These are phyloP conservation scores for Meloidogyne hapla DNA, from an alignment of 1,140 invertebrate genomes.

Conservation along the genomic window DNA sequence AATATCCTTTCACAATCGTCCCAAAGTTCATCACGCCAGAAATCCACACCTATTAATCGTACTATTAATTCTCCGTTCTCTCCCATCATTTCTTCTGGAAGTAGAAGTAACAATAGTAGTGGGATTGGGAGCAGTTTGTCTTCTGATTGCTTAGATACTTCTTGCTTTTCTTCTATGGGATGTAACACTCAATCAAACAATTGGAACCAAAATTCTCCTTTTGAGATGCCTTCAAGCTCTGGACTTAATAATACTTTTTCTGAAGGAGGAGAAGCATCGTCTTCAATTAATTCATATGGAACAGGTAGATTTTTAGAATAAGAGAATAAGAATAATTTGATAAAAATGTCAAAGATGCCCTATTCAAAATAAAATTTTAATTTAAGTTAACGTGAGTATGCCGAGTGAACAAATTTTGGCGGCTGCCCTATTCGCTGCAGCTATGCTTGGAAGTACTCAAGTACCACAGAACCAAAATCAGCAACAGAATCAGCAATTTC, in stretches of 20 bases:
- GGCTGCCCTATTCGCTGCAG: slow-evolving; percentile 20
- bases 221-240: neutral
- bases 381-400: neutral
- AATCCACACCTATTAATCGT: neutral
- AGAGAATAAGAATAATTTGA: too few relatives aligned
- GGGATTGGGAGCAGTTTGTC: neutral
- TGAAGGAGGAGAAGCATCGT: neutral
- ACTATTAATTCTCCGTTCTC: neutral
- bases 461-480: neutral
- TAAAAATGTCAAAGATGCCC: too few relatives aligned
- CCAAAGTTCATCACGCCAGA: neutral
- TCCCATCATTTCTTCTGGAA: neutral
- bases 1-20: neutral
- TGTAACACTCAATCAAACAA: neutral
- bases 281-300: neutral
- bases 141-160: neutral
- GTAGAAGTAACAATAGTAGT: neutral
- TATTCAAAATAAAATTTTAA: too few relatives aligned
- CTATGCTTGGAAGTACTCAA: slow-evolving; percentile 17
- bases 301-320: neutral
- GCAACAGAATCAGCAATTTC: neutral
- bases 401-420: slow-evolving; percentile 25
- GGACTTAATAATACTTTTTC: slow-evolving; percentile 1
- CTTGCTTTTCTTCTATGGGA: neutral
- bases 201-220: neutral